These are phyloP conservation scores for Probaryconus sp. DNA, from an alignment of 1,140 invertebrate genomes.

Conservation along the genomic window DNA sequence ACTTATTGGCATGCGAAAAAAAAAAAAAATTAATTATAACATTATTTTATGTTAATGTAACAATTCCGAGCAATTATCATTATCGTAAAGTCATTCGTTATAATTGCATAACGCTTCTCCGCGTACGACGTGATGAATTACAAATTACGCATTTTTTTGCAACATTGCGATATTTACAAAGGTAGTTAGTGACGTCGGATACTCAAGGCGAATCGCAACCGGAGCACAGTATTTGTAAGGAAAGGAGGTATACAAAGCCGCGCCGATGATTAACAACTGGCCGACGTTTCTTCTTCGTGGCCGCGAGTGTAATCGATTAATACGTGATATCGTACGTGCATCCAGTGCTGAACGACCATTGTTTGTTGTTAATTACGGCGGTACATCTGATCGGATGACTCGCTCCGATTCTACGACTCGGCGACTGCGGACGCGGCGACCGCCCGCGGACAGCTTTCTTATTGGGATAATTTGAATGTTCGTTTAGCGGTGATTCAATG, in stretches of 20 bases:
- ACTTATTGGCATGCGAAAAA: too few species aligned
- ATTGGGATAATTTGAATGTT: slow-evolving; percentile 61
- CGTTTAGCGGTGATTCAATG: slow-evolving; percentile 59
- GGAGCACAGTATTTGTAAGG: slow-evolving; percentile 35
- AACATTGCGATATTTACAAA: slow-evolving; percentile 58
- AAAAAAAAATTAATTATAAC: slow-evolving; percentile 39
- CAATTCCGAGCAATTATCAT: slow-evolving; percentile 47
- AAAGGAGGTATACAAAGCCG: slow-evolving; percentile 37
- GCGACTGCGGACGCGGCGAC: slow-evolving; percentile 45
- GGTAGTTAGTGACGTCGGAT: slow-evolving; percentile 51
- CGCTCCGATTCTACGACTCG: slow-evolving; percentile 44
- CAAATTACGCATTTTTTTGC: slow-evolving; percentile 58
- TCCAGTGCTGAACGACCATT: slow-evolving; percentile 49
- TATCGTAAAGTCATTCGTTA: slow-evolving; percentile 56
- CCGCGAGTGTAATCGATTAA: slow-evolving; percentile 64
- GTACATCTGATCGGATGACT: slow-evolving; percentile 61
- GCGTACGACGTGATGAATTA: slow-evolving; percentile 58
- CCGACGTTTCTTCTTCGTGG: slow-evolving; percentile 41
- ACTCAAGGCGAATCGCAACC: slow-evolving; percentile 54
- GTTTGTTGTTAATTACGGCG: slow-evolving; percentile 64
- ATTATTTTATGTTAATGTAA: slow-evolving; percentile 34
- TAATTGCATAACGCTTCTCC: slow-evolving; percentile 54
- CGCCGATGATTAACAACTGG: slow-evolving; percentile 60
- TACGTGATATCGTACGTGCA: slow-evolving; percentile 60
- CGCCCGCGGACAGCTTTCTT: slow-evolving; percentile 56